phyloP scores from a whole-genome alignment of 2,113 vertebrate genomes.

The Eira barbara region DNA sequence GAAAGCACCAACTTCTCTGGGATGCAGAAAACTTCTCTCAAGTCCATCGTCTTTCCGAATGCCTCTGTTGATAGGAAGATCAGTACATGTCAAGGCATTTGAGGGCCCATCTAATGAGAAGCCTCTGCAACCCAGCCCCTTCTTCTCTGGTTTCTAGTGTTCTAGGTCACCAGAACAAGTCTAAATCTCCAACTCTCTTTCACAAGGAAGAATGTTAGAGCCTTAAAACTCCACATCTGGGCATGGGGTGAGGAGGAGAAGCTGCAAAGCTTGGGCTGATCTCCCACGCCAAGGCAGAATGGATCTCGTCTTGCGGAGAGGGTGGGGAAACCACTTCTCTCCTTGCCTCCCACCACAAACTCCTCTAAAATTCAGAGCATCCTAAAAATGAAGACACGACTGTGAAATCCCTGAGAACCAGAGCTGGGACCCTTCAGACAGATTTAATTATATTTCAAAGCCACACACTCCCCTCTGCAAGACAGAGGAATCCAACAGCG shows the following conservation, averaged over 20 bases:
- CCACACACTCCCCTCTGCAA: neutral
- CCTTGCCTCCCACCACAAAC: neutral
- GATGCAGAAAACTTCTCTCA: neutral
- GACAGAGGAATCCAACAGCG: neutral
- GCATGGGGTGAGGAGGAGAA: neutral
- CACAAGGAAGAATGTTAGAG: neutral
- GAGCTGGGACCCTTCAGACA: neutral
- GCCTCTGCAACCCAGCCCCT: neutral
- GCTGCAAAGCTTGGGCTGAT: neutral
- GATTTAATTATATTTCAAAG: constrained; percentile 45
- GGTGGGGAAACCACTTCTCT: neutral
- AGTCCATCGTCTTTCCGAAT: neutral
- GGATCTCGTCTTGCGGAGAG: neutral
- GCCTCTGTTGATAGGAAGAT: neutral
- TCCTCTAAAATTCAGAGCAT: neutral
- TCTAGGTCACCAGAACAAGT: neutral
- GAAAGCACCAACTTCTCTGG: neutral
- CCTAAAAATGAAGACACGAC: neutral
- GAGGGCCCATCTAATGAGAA: neutral
- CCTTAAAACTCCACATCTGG: neutral
- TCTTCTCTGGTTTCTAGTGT: neutral
- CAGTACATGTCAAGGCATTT: neutral
- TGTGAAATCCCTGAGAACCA: neutral
- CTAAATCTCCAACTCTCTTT: neutral
- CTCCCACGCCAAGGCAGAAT: neutral